Evolutionary conservation across 23 tunicate genomes (phyloP), one percentile per base, ranked within the genome.

Genomic region (Trididemnum miniatum): DNA sequence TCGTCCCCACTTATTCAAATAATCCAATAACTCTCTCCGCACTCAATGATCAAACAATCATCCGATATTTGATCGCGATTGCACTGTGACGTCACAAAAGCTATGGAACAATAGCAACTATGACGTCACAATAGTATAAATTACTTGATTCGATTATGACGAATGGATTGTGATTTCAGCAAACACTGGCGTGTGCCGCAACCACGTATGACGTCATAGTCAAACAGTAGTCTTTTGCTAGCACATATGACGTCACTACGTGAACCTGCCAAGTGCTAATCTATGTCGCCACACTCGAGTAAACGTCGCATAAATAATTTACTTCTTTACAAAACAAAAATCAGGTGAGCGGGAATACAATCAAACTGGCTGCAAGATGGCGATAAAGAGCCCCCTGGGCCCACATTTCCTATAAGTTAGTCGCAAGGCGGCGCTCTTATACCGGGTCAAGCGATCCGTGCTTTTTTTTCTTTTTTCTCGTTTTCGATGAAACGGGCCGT

Each of bases 381-480:
- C 67, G 26, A 22, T 62, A 62, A 4, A 24, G 28, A 62, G 67
- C 29, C 29, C n/a, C 26, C 26, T 3, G 54, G 54, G 54, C 54
- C 15, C 15, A 25, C 67, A 69, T 69, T 69, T 69, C 75, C 75
- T 69, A 69, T 3, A 69, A 69, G 31, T 27, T 69, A 69, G 9
- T 29, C 75, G 75, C 39, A 28, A 32, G 35, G 9, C 9, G 40
- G 79, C 59, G 59, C 57, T 37, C 26, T 74, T 49, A 74, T 20
- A 74, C 33, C 2, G 79, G 79, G 24, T 74, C 79, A 39, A 74
- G 79, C n/a, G 33, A 31, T 20, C 75, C 80, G 23, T 30, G 65
- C 15, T 84, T 72, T 75, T 90, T 90, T 59, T 90, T 90, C 76
- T 82, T 82, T 67, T 82, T 91, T 59, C 78, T 86, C 12, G 84